Percentiles rank a stretch among this genome's conserved stretches.
Conservation (phyloP, 2,888 invertebrate genomes). For the Drosophila siamana region DNA sequence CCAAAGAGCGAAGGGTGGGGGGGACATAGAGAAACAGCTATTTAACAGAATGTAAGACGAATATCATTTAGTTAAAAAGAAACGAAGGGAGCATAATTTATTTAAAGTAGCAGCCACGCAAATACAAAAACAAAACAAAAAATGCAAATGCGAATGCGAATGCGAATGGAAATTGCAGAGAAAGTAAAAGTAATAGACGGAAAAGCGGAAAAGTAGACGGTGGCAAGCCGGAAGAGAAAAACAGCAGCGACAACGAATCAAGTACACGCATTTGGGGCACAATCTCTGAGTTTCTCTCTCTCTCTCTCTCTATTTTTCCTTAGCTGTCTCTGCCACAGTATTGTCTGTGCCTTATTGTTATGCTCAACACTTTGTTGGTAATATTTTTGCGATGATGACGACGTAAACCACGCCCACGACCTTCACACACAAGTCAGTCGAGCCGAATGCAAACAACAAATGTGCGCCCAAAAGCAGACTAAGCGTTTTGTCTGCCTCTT, state of each 20-base stretch:
- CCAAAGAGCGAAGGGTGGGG: background rate
- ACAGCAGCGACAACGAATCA: conserved; percentile 34
- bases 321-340: too few relatives aligned
- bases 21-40: conserved; percentile 4
- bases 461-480: conserved; percentile 62
- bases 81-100: conserved; percentile 49
- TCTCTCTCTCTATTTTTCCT: too few relatives aligned
- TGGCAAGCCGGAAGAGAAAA: conserved; percentile 4
- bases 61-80: conserved; percentile 35
- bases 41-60: conserved; percentile 28
- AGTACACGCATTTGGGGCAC: conserved; percentile 41
- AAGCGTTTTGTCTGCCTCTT: conserved; percentile 62
- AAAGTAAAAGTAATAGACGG: conserved; percentile 26
- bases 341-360: conserved; percentile 66
- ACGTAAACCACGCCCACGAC: conserved; percentile 55
- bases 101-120: conserved; percentile 49
- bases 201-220: background rate
- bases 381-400: conserved; percentile 40
- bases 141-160: conserved; percentile 38
- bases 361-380: conserved; percentile 74
- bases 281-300: conserved; percentile 16
- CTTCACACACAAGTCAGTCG: conserved; percentile 69
- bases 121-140: conserved; percentile 20
- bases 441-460: conserved; percentile 54
- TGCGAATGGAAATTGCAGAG: conserved; percentile 25